Conservation (phyloP, 2,888 invertebrate species). For the Syrista parreyssii region DNA sequence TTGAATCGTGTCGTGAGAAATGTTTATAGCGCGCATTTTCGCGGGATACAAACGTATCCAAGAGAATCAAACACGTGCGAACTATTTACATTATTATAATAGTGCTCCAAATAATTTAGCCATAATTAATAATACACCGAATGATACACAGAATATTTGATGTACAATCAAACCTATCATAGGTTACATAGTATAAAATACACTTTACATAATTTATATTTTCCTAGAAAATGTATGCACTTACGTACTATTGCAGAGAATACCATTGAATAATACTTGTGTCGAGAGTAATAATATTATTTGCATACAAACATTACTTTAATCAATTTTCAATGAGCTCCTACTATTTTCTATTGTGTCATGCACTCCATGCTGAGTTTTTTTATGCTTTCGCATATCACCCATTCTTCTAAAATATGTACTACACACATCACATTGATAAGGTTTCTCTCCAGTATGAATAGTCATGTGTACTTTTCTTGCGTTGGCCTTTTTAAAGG, state of each 20-base stretch:
- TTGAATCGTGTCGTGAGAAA: no score
- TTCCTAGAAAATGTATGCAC: not conserved
- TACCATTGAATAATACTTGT: not conserved
- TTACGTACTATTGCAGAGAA: not conserved
- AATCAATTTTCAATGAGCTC: not conserved
- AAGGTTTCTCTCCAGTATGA: slow-evolving; percentile 34
- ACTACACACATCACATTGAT: slow-evolving; percentile 25
- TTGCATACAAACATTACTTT: not conserved
- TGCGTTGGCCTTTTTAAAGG: slow-evolving; percentile 31
- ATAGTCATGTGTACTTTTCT: slow-evolving; percentile 32
- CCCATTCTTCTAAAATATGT: slow-evolving; percentile 19
- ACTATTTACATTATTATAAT: not conserved
- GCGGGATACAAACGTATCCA: not conserved
- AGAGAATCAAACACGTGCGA: not conserved
- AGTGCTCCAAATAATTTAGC: not conserved
- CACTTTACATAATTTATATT: not conserved
- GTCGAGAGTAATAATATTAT: not conserved
- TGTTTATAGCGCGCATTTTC: no score
- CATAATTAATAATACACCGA: not conserved
- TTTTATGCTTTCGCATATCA: slow-evolving; percentile 29
- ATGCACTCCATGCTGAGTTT: slow-evolving; percentile 12
- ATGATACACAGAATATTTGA: not conserved
- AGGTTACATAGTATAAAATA: not conserved
- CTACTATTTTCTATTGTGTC: slow-evolving; percentile 12
- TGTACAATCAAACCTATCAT: not conserved